Base-by-base conservation (phyloP, 2,797 vertebrate genomes). In the Chelonia mydas region DNA sequence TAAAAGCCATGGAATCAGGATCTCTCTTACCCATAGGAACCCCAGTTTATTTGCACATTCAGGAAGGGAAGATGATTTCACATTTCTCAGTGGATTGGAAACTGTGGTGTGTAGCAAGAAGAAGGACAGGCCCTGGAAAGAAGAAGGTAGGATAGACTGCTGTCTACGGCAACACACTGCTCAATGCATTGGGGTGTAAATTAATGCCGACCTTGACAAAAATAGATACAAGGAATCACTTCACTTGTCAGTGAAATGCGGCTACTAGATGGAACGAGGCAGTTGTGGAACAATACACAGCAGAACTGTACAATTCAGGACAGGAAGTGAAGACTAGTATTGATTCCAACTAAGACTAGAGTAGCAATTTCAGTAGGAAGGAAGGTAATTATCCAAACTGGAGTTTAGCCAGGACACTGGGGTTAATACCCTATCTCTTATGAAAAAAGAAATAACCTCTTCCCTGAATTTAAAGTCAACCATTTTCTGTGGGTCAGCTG, bases 331-430 rank as follows among this genome's bases (percentile, higher is more conserved):
- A 5, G 28, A 41, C 45, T 1, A 21, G 54, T 31, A 77, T 23
- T 27, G 41, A 37, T 41, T 82, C 55, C 81, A 86, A 0, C 59
- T 28, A 11, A 0, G 1, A 23, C 1, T 27, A 9, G 15, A 65
- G 61, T n/a, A 37, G 17, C 1, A 33, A 45, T 23, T 3, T 10
- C 74, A 50, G 2, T 3, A 5, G 57, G 10, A 50, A 33, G 41
- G 51, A 82, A 65, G 78, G 31, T 72, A 59, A 0, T 12, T 16
- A 65, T 65, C 33, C 7, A 51, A 78, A 2, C 6, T 68, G 57
- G 81, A 83, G 33, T 65, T 27, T 28, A 50, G 78, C 86, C 85
- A 80, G 12, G 7, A 23, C 76, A 53, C 82, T 65, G 3, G 23
- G 11, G 23, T 76, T 47, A 45, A 76, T 47, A 41, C 23, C 77